Conservation (phyloP, 2,113 vertebrate genomes). For the Ceyx cyanopectus region DNA sequence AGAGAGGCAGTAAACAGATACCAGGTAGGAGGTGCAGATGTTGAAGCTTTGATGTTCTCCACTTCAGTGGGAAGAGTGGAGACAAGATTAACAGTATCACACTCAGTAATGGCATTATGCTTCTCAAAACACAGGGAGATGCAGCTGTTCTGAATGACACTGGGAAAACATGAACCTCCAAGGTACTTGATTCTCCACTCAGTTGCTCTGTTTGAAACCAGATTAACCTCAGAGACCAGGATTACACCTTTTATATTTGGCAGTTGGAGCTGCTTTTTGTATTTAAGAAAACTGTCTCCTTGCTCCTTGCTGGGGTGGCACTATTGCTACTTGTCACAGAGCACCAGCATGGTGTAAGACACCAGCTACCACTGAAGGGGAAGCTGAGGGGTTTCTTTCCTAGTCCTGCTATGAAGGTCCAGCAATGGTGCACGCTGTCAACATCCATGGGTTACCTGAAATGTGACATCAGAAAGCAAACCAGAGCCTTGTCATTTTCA, state of each 20-base stretch:
- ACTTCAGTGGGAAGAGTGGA: not conserved
- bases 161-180: not conserved
- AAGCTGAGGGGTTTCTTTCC: not conserved
- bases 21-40: not conserved
- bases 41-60: slow-evolving; percentile 13
- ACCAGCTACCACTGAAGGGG: not conserved
- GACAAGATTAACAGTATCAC: not conserved
- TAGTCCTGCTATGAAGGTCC: not conserved
- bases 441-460: not conserved
- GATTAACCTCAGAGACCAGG: not conserved
- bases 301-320: not conserved
- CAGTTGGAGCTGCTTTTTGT: not conserved
- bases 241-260: not conserved
- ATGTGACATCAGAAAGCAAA: not conserved
- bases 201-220: slow-evolving; percentile 2
- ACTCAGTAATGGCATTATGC: not conserved
- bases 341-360: not conserved
- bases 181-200: not conserved
- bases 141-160: not conserved
- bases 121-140: not conserved
- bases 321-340: not conserved
- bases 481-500: not conserved
- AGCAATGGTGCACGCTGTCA: not conserved
- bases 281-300: not conserved
- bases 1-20: not conserved